A percentile compares a stretch with the other conserved stretches of the same genome.
These are phyloP conservation scores for Lysandra coridon DNA, from an alignment of 2,888 invertebrate species.

Conservation along the genomic window DNA sequence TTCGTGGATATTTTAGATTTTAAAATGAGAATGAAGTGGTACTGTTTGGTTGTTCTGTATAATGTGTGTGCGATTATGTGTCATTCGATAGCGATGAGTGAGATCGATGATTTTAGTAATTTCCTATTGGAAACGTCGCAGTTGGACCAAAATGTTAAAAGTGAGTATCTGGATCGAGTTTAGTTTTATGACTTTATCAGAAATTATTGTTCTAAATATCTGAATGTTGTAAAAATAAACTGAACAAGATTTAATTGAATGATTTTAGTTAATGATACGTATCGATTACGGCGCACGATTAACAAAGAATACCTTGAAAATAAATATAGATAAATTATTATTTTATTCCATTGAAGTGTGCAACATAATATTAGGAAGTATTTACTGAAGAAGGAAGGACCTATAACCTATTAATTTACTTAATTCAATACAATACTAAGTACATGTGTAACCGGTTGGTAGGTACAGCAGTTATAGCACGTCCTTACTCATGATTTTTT, in stretches of 20 bases:
- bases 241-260: background rate
- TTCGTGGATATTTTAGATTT: slow-evolving; percentile 37
- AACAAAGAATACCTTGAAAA: slow-evolving; percentile 11
- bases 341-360: background rate
- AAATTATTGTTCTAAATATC: background rate
- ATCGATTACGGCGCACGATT: background rate
- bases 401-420: too few species aligned
- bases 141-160: slow-evolving; percentile 68
- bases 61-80: slow-evolving; percentile 61
- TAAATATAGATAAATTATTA: background rate
- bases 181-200: background rate
- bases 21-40: slow-evolving; percentile 53
- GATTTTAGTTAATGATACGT: background rate
- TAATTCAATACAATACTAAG: too few species aligned
- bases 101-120: slow-evolving; percentile 69
- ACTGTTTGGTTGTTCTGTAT: slow-evolving; percentile 53
- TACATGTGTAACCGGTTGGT: too few species aligned
- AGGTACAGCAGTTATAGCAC: too few species aligned
- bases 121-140: slow-evolving; percentile 66
- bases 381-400: too few species aligned
- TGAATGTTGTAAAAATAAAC: background rate
- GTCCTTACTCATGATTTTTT: too few species aligned
- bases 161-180: slow-evolving; percentile 52
- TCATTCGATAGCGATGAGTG: slow-evolving; percentile 58
- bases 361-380: background rate